Conservation (phyloP, 1,140 invertebrate species). For the Hyles vespertilio region DNA sequence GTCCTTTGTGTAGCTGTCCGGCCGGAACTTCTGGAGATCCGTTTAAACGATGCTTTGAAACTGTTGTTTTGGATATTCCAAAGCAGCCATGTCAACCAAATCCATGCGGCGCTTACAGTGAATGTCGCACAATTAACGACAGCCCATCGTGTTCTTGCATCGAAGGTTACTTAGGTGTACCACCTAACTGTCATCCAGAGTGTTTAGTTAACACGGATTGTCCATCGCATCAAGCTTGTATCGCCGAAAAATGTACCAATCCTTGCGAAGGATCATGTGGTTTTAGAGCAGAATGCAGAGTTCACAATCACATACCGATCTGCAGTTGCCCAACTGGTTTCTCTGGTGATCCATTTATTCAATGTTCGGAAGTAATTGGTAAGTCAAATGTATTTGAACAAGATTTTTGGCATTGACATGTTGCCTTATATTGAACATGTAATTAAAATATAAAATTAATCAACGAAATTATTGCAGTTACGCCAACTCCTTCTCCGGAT, state of each 20-base stretch:
- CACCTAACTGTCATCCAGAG: conserved; percentile 87
- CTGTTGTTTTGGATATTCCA: conserved; percentile 54
- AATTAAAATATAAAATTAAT: background rate
- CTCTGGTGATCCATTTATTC: conserved; percentile 87
- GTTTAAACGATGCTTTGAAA: conserved; percentile 76
- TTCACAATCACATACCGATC: conserved; percentile 85
- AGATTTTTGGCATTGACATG: background rate
- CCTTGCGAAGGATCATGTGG: conserved; percentile 89
- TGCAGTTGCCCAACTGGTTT: conserved; percentile 83
- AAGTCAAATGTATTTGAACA: conserved; percentile 15
- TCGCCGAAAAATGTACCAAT: conserved; percentile 86
- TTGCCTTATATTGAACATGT: too few species aligned
- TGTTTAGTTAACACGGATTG: conserved; percentile 88
- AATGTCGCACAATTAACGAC: conserved; percentile 77
- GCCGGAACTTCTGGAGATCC: conserved; percentile 82
- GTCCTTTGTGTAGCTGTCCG: conserved; percentile 84
- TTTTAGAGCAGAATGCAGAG: conserved; percentile 83
- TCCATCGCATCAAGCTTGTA: conserved; percentile 84
- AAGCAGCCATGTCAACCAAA: conserved; percentile 81
- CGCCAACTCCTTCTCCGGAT: conserved; percentile 71
- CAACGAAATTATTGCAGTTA: conserved; percentile 52
- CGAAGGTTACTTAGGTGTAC: conserved; percentile 84
- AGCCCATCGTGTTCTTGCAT: conserved; percentile 84
- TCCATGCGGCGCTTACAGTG: conserved; percentile 86
- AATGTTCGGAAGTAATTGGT: conserved; percentile 76